A percentile compares a stretch with the other conserved stretches of the same genome.
Evolutionary conservation across 1,140 invertebrate species (phyloP).

Genomic region (Bombus balteatus): DNA sequence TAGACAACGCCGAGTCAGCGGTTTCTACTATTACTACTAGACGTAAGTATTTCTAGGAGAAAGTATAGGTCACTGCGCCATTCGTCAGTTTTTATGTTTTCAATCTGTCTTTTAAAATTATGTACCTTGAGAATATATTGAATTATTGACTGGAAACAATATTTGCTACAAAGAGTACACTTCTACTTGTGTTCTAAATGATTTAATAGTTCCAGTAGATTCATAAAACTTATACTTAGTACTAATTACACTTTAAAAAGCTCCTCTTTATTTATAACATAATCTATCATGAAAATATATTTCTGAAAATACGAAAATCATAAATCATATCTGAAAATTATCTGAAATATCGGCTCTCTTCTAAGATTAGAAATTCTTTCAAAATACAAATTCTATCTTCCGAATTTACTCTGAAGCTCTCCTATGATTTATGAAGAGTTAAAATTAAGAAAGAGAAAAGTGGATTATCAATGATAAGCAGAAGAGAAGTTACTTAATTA

Average conservation of each 20-base stretch:
- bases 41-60: background rate
- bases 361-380: no score
- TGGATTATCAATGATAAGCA: background rate
- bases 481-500: background rate
- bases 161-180: background rate
- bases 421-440: background rate
- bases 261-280: background rate
- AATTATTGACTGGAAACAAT: background rate
- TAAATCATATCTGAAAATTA: no score
- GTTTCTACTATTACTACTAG: background rate
- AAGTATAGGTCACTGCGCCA: background rate
- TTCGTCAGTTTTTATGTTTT: background rate
- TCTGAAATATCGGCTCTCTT: no score
- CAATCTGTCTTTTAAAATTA: background rate
- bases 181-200: background rate
- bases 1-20: background rate
- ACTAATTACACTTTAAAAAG: background rate
- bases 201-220: no score
- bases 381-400: no score
- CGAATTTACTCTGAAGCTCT: no score
- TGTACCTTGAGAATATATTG: background rate
- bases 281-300: no score
- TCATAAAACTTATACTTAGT: no score
- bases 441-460: background rate
- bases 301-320: no score